These are phyloP conservation scores for Scaptomyza montana DNA, from an alignment of 1,140 invertebrate species.

Conservation along the genomic window DNA sequence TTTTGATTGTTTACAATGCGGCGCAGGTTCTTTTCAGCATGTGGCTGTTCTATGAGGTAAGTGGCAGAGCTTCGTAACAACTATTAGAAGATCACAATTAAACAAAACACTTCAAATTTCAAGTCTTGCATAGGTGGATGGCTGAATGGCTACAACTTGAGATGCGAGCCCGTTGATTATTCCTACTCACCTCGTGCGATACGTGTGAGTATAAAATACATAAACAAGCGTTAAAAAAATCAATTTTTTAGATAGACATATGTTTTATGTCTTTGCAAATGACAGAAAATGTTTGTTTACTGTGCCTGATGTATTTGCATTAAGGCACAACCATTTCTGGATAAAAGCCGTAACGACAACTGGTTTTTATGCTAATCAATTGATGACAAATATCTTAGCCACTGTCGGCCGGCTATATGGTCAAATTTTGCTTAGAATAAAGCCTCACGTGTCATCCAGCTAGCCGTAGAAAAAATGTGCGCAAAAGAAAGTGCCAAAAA, in stretches of 20 bases:
- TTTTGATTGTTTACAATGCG: slow-evolving; percentile 94
- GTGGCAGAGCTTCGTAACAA: slow-evolving; percentile 28
- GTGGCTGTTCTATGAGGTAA: slow-evolving; percentile 94
- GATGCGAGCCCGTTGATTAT: slow-evolving; percentile 96
- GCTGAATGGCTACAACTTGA: slow-evolving; percentile 91
- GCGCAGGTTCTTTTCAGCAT: slow-evolving; percentile 93
- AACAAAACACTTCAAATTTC: slow-evolving; percentile 35
- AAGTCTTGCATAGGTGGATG: slow-evolving; percentile 88
- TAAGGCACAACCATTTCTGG: slow-evolving; percentile 67
- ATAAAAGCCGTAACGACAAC: slow-evolving; percentile 47
- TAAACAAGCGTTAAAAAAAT: slow-evolving; percentile 4
- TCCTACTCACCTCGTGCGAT: slow-evolving; percentile 89
- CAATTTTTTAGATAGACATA: not conserved
- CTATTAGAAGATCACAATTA: not conserved
- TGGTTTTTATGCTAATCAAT: slow-evolving; percentile 72
- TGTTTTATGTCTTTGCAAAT: not conserved
- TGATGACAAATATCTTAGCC: slow-evolving; percentile 39
- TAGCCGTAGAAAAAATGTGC: slow-evolving; percentile 26
- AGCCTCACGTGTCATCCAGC: slow-evolving; percentile 60
- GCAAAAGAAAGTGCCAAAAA: slow-evolving; percentile 61
- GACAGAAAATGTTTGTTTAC: slow-evolving; percentile 48
- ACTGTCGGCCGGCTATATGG: slow-evolving; percentile 43
- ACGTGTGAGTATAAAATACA: slow-evolving; percentile 87
- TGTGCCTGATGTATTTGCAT: slow-evolving; percentile 64
- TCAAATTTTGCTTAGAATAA: slow-evolving; percentile 2